Percentiles rank a stretch among this genome's conserved stretches.
Evolutionary conservation across 2,797 vertebrate species (phyloP).

Genomic region (Buphagus erythrorhynchus): DNA sequence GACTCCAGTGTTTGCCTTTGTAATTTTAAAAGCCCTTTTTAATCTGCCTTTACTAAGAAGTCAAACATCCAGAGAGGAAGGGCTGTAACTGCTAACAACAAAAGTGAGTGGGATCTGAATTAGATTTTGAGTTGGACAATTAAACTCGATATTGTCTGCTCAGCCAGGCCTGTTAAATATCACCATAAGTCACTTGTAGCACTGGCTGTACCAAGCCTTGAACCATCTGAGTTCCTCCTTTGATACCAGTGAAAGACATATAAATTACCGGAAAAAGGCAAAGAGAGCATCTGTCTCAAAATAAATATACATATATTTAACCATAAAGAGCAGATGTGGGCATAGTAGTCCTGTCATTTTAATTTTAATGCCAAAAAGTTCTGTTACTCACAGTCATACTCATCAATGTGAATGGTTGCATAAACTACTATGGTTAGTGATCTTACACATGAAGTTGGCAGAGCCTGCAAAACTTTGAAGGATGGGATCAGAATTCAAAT

Average conservation of each 20-base stretch:
- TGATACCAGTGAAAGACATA: not conserved
- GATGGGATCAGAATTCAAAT: not conserved
- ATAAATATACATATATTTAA: not conserved
- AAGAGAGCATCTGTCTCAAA: not conserved
- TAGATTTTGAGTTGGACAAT: not conserved
- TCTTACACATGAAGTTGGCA: not conserved
- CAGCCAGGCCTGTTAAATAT: not conserved
- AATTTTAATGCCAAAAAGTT: not conserved
- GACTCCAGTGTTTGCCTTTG: not conserved
- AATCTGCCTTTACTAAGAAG: not conserved
- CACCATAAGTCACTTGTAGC: not conserved
- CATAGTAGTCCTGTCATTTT: not conserved
- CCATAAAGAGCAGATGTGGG: not conserved
- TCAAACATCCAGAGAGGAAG: not conserved
- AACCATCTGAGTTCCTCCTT: not conserved
- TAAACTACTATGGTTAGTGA: not conserved
- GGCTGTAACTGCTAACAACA: not conserved
- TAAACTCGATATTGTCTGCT: not conserved
- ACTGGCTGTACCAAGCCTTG: not conserved
- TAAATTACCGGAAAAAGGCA: not conserved
- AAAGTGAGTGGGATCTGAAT: not conserved
- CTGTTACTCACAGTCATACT: not conserved
- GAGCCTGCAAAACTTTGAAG: not conserved
- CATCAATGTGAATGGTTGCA: accelerated
- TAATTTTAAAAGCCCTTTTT: not conserved